phyloP scores from a whole-genome alignment of 2,113 vertebrate species.

The Macrotus californicus region DNA sequence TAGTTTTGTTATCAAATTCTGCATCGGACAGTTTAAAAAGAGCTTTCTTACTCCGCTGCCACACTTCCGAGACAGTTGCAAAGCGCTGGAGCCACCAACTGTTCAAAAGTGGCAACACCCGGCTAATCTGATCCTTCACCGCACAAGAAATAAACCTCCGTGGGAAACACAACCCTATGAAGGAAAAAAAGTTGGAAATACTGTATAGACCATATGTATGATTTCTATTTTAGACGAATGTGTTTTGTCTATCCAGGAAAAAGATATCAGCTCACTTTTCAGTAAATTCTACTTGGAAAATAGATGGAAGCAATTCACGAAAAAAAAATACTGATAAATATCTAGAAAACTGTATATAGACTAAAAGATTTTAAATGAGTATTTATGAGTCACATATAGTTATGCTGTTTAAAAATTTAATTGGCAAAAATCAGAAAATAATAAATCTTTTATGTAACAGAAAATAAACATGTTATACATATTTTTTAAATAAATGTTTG shows the following conservation, averaged over 20 bases:
- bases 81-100: constrained; percentile 84
- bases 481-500: background rate
- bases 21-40: background rate
- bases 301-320: background rate
- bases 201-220: background rate
- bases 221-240: constrained; percentile 28
- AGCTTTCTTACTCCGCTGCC: constrained; percentile 36
- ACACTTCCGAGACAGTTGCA: constrained; percentile 60
- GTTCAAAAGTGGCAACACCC: constrained; percentile 80
- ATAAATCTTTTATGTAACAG: background rate
- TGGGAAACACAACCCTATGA: background rate
- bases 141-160: background rate
- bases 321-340: background rate
- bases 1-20: constrained; percentile 13
- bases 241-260: background rate
- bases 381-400: background rate
- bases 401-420: background rate
- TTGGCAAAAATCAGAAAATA: background rate
- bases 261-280: background rate
- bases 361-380: background rate
- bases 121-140: background rate
- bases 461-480: background rate
- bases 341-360: background rate
- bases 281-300: constrained; percentile 22
- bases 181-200: background rate